Evolutionary conservation across 1,140 invertebrate genomes (phyloP), one percentile per base, ranked within the genome.

Genomic region (Plectrocnemia conspersa): DNA sequence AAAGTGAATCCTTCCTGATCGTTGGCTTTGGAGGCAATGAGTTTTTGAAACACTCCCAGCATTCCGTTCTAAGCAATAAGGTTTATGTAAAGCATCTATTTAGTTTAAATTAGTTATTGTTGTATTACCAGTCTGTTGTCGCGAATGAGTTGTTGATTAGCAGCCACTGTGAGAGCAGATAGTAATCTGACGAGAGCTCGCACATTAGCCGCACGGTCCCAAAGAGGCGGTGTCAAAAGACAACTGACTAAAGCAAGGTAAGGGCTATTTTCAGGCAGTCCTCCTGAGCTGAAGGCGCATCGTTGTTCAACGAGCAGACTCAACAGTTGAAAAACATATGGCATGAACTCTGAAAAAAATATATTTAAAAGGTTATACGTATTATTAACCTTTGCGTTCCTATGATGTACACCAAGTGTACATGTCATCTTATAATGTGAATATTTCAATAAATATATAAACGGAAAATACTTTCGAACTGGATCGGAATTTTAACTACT

Each of bases 1-100:
- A 99, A 72, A 66, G 88, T 83, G 69, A 98, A 97, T 21, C 94
- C 96, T 76, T 98, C 93, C 63, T 97, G 92, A 73, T 98, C 96
- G 66, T 97, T 94, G 0, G 83, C 79, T 76, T 95, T 96, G 0
- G 93, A 97, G 2, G 93, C 89, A 61, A 97, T 93, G 54, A 98
- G 73, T 74, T 98, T 97, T 68, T 98, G 95, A 69, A 97, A 98
- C 13, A 98, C 86, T 16, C 94, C 95, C 7, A 99, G 71, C 54
- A 98, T 79, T 27, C 87, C 90, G 68, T 80, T 85, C 81, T n/a
- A n/a, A n/a, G n/a, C n/a, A n/a, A n/a, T n/a, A n/a, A n/a, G n/a
- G n/a, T n/a, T n/a, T n/a, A n/a, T 91, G 73, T 11, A 79, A 80
- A 63, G 58, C 64, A 65, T 54, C 59, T 52, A 45, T 38, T 16